Evolutionary conservation across 1,140 invertebrate genomes (phyloP), one percentile per base, ranked within the genome.

Genomic region (Drosophila seguyi): DNA sequence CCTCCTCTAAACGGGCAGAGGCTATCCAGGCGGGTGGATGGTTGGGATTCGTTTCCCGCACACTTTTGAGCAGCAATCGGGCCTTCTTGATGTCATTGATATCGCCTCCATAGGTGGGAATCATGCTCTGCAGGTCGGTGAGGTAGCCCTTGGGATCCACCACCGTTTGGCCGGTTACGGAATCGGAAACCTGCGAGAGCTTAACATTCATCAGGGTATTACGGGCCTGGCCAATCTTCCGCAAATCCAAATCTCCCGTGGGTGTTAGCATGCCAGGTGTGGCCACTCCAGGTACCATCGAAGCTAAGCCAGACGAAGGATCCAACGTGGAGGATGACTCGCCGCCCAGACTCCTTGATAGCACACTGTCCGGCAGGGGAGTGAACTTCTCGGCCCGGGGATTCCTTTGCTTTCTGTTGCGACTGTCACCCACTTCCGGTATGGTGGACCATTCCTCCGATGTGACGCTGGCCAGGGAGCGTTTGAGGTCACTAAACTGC

Each of bases 181-280:
- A 99, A 94, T 99, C 99, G 0, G 99, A 99, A 14, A 99, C 97
- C 36, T 99, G 99, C 53, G 97, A 99, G 7, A 99, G 93, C 93
- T 99, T 99, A 1, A 99, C 99, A 92, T 99, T 99, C 99, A 99
- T 99, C 4, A 99, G 93, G n/a, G 98, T 99, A 93, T 99, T 99
- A 93, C 99, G 95, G 1, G 99, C 99, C 94, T 99, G 98, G 38
- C 99, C 99, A 92, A 99, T 99, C 94, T 99, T 99, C 74, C 98
- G 94, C 78, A 99, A 95, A 95, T 99, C 99, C 91, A 99, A 95
- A 93, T 99, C 98, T 31, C 97, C 94, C 31, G 94, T 94, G 42
- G 95, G 95, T 45, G 96, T 97, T 41, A 96, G 92, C 95, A 97
- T 96, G 79, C 96, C 96, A 16, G 96, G 96, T 42, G 96, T 96